Evolutionary conservation across 2,797 vertebrate genomes (phyloP).

Genomic region (Parotocinclus haroldoi): DNA sequence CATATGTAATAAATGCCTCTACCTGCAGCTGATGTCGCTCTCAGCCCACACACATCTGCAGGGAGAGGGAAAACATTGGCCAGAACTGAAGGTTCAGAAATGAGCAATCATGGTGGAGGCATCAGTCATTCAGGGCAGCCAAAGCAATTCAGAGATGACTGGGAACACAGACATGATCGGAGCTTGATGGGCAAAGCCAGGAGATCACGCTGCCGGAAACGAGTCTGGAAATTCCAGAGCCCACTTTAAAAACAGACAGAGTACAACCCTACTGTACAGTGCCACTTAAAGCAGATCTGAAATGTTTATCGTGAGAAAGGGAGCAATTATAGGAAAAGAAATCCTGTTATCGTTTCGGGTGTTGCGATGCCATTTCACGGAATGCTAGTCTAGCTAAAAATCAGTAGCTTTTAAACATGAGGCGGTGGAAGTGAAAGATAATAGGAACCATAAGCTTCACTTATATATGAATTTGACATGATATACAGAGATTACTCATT

Average conservation of each 20-base stretch:
- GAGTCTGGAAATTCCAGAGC: slow-evolving; percentile 40
- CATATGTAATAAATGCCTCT: slow-evolving; percentile 2
- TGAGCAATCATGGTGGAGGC: slow-evolving; percentile 31
- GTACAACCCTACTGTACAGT: neutral
- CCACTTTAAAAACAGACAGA: slow-evolving; percentile 22
- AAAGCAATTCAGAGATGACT: slow-evolving; percentile 43
- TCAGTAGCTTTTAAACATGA: no score
- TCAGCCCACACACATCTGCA: slow-evolving; percentile 17
- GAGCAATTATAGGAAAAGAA: no score
- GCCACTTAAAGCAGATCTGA: no score
- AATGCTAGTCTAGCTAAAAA: no score
- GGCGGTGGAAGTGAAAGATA: no score
- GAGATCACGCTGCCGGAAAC: slow-evolving; percentile 20
- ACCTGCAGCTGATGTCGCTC: slow-evolving; percentile 32
- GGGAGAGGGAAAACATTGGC: slow-evolving; percentile 32
- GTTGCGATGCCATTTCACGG: no score
- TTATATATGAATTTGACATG: no score
- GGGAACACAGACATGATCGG: slow-evolving; percentile 5
- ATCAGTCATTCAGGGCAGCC: slow-evolving; percentile 39
- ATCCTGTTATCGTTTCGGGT: no score
- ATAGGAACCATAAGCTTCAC: no score
- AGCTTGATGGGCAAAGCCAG: slow-evolving; percentile 13
- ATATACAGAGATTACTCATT: no score
- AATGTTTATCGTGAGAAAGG: no score
- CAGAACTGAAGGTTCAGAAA: slow-evolving; percentile 28